Percentiles rank a stretch among this genome's conserved stretches.
phyloP scores from a whole-genome alignment of 2,888 invertebrate species.

The Sinodicranocentrus sp. region DNA sequence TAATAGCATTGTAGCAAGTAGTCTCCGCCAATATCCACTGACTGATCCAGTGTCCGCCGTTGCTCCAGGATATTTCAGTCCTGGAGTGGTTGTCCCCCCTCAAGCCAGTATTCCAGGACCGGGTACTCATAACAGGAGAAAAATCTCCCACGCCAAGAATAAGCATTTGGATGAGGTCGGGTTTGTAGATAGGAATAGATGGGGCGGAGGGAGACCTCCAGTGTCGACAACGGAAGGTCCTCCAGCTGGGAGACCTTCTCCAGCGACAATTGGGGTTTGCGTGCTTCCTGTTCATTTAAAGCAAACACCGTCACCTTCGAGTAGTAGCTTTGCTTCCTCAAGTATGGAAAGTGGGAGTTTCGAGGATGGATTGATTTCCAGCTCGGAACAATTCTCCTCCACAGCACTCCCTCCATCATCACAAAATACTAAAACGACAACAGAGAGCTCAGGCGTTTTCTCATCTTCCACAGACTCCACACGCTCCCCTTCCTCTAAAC shows the following conservation, averaged over 20 bases:
- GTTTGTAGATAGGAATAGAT: constrained; percentile 27
- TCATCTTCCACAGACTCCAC: constrained; percentile 10
- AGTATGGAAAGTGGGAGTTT: constrained; percentile 46
- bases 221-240: constrained; percentile 59
- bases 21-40: constrained; percentile 52
- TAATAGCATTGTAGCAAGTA: constrained; percentile 49
- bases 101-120: neutral
- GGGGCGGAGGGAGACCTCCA: neutral
- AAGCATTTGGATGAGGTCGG: constrained; percentile 46
- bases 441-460: neutral
- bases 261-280: constrained; percentile 60
- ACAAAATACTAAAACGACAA: constrained; percentile 41
- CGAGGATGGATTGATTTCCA: constrained; percentile 34
- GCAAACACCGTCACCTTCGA: constrained; percentile 34
- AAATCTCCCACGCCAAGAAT: constrained; percentile 50
- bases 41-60: constrained; percentile 46
- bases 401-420: constrained; percentile 36
- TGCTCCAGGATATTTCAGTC: constrained; percentile 7
- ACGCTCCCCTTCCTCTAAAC: constrained; percentile 24
- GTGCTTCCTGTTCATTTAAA: constrained; percentile 64
- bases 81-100: constrained; percentile 8
- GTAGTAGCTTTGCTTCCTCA: constrained; percentile 14
- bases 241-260: constrained; percentile 35
- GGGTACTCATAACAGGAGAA: constrained; percentile 57
- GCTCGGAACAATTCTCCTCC: constrained; percentile 51